A percentile compares a stretch with the other conserved stretches of the same genome.
phyloP scores from a whole-genome alignment of 2,113 vertebrate genomes.

The Notiomystis cincta region DNA sequence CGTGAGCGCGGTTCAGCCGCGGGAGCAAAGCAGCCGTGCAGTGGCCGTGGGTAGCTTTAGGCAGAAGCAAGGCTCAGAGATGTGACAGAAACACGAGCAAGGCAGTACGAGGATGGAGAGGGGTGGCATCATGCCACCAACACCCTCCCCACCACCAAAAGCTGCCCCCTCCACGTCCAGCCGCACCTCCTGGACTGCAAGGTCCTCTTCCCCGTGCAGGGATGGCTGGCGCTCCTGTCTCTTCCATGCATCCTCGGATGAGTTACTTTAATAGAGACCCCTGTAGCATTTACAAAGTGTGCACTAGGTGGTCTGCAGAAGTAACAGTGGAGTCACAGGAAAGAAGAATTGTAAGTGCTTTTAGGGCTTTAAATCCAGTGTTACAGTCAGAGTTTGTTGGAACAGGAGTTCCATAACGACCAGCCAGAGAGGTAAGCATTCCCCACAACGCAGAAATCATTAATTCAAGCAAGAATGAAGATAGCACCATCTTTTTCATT shows the following conservation, averaged over 20 bases:
- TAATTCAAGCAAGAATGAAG: slow-evolving; percentile 17
- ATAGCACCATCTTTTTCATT: slow-evolving; percentile 20
- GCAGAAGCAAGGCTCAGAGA: not conserved
- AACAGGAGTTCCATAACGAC: not conserved
- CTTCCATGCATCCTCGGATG: not conserved
- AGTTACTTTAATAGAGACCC: not conserved
- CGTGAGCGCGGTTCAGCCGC: not conserved
- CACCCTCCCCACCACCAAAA: not conserved
- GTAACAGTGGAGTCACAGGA: not conserved
- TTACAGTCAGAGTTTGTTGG: not conserved
- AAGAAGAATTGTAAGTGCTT: not conserved
- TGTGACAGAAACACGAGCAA: not conserved
- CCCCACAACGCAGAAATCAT: not conserved
- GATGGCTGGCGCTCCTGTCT: fast-evolving
- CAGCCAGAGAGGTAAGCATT: not conserved
- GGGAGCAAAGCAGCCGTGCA: not conserved
- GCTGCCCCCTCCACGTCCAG: not conserved
- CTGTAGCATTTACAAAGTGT: not conserved
- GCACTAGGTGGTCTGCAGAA: not conserved
- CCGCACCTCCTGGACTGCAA: not conserved
- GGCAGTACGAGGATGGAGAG: not conserved
- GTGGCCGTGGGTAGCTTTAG: not conserved
- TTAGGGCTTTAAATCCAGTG: not conserved
- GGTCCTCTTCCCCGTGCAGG: not conserved
- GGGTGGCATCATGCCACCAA: not conserved